A percentile compares a stretch with the other conserved stretches of the same genome.
Evolutionary conservation across 1,140 invertebrate genomes (phyloP).

Genomic region (Zaprionus camerounensis): DNA sequence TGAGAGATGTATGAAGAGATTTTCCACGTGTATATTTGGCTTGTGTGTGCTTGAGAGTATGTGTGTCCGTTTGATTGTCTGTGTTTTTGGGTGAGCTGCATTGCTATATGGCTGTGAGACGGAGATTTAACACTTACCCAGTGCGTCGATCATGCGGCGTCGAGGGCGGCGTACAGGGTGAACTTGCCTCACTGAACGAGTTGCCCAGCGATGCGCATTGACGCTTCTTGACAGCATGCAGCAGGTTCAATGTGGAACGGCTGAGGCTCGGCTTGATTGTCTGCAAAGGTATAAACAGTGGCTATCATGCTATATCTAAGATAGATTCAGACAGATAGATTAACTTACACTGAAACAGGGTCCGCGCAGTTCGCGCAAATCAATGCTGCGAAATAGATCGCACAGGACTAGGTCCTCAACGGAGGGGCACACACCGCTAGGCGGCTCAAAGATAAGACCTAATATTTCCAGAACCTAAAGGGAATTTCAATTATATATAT

Average conservation of each 20-base stretch:
- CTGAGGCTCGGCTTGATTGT: constrained; percentile 84
- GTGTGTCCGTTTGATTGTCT: constrained; percentile 15
- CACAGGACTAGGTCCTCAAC: constrained; percentile 92
- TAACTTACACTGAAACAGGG: constrained; percentile 86
- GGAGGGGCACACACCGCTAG: constrained; percentile 87
- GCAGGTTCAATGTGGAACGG: constrained; percentile 78
- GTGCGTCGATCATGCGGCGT: constrained; percentile 82
- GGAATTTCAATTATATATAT: background rate
- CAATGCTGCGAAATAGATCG: constrained; percentile 94
- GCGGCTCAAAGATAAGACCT: constrained; percentile 91
- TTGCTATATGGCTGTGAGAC: constrained; percentile 20
- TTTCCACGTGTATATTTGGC: constrained; percentile 17
- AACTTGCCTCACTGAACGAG: constrained; percentile 83
- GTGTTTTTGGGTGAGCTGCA: constrained; percentile 35
- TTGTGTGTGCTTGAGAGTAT: constrained; percentile 19
- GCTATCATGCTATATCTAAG: background rate
- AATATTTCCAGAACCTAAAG: constrained; percentile 91
- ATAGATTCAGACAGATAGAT: background rate
- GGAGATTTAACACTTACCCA: constrained; percentile 67
- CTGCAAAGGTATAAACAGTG: constrained; percentile 33
- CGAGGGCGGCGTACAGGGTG: constrained; percentile 82
- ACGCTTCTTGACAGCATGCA: constrained; percentile 82
- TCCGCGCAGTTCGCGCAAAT: constrained; percentile 92
- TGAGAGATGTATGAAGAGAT: constrained; percentile 11
- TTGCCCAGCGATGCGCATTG: constrained; percentile 81